Percentiles rank a stretch among this genome's conserved stretches.
These are phyloP conservation scores for Boulengeromyrus knoepffleri DNA, from an alignment of 2,113 vertebrate genomes.

Conservation along the genomic window DNA sequence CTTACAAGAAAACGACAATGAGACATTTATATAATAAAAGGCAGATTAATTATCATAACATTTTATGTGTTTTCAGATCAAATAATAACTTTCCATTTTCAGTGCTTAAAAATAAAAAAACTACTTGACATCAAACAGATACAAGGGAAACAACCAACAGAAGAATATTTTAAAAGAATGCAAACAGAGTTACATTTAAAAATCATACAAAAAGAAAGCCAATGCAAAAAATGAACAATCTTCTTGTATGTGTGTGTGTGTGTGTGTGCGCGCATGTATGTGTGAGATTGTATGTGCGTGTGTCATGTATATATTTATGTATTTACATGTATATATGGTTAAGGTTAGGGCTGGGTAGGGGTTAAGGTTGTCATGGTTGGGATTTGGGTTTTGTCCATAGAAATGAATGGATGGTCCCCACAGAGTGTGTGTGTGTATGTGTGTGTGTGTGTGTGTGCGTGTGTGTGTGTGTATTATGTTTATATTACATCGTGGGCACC, in stretches of 20 bases:
- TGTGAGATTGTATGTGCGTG: not conserved
- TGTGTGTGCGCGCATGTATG: no score
- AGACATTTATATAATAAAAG: slow-evolving; percentile 6
- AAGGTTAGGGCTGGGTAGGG: not conserved
- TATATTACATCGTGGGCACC: not conserved
- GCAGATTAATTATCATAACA: not conserved
- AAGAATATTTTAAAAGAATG: not conserved
- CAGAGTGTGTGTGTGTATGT: not conserved
- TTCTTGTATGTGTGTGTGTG: not conserved
- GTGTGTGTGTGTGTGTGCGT: no score
- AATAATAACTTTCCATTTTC: slow-evolving; percentile 4
- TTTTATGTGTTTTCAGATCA: not conserved
- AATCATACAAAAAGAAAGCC: not conserved
- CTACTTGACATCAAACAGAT: not conserved
- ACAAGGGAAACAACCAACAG: not conserved
- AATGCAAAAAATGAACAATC: not conserved
- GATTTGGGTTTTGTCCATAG: not conserved
- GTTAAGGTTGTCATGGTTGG: not conserved
- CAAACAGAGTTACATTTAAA: not conserved
- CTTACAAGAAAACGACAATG: slow-evolving; percentile 5
- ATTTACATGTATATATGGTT: not conserved
- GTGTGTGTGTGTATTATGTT: no score
- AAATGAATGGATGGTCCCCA: not conserved
- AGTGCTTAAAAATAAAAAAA: slow-evolving; percentile 8
- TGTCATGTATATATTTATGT: not conserved